phyloP scores from a whole-genome alignment of 2,888 invertebrate species.

The Eristalis pertinax region DNA sequence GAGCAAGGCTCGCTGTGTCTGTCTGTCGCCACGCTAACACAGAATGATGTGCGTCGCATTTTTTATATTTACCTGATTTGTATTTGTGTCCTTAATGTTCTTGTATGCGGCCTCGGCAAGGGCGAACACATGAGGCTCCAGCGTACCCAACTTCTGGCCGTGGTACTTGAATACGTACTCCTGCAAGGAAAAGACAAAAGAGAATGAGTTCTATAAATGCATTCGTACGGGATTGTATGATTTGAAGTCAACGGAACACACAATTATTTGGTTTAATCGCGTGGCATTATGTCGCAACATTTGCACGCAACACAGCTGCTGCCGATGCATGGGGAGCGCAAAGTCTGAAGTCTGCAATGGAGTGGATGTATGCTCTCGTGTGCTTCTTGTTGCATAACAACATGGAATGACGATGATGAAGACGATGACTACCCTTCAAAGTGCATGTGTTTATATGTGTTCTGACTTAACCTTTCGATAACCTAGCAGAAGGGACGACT shows the following conservation, averaged over 20 bases:
- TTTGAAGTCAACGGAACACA: conserved; percentile 53
- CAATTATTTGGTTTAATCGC: conserved; percentile 68
- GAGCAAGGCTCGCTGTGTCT: conserved; percentile 6
- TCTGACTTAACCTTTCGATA: conserved; percentile 52
- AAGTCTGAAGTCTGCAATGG: background rate
- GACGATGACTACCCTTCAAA: conserved; percentile 36
- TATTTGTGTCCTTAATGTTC: conserved; percentile 79
- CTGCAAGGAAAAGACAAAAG: conserved; percentile 82
- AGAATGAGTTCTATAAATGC: conserved; percentile 41
- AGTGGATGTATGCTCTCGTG: background rate
- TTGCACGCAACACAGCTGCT: conserved; percentile 21
- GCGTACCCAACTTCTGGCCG: conserved; percentile 89
- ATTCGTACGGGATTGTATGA: conserved; percentile 35
- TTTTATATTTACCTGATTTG: conserved; percentile 78
- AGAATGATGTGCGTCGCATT: conserved; percentile 27
- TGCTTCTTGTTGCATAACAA: conserved; percentile 9
- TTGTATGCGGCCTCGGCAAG: conserved; percentile 93
- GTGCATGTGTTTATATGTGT: conserved; percentile 7
- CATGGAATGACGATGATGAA: background rate
- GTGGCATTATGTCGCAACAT: conserved; percentile 56
- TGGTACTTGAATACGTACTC: conserved; percentile 91
- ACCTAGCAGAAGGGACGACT: conserved; percentile 45
- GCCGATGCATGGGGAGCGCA: background rate
- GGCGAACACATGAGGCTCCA: conserved; percentile 95
- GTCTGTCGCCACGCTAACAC: conserved; percentile 30